A percentile compares a stretch with the other conserved stretches of the same genome.
Evolutionary conservation across 2,888 invertebrate species (phyloP).

Genomic region (Platycheirus albimanus): DNA sequence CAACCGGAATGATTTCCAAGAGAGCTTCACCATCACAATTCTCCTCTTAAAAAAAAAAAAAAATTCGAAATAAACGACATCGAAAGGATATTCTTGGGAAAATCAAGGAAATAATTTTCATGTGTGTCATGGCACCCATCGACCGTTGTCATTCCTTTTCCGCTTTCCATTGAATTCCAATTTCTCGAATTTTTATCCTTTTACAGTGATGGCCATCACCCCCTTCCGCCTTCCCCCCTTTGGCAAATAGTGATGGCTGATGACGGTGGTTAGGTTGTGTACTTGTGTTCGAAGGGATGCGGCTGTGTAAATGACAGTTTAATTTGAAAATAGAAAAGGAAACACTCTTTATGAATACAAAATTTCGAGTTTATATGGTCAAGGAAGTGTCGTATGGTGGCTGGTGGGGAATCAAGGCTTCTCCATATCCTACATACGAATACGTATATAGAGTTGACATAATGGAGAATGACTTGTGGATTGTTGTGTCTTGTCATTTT

Average conservation of each 20-base stretch:
- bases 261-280: constrained; percentile 5
- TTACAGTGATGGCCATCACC: constrained; percentile 18
- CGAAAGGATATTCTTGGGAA: constrained; percentile 20
- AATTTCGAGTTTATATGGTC: constrained; percentile 33
- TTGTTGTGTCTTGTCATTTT: constrained; percentile 22
- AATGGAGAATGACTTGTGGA: constrained; percentile 25
- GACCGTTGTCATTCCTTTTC: constrained; percentile 52
- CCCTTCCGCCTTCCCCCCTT: too few species aligned
- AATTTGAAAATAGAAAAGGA: constrained; percentile 49
- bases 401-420: constrained; percentile 19
- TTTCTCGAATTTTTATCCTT: constrained; percentile 32
- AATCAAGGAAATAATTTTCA: constrained; percentile 31
- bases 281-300: constrained; percentile 19
- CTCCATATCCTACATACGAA: too few species aligned
- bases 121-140: constrained; percentile 28
- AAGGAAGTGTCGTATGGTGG: constrained; percentile 39
- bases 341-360: constrained; percentile 31
- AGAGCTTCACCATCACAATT: constrained; percentile 1
- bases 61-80: constrained; percentile 18
- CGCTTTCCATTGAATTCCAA: constrained; percentile 46
- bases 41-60: not conserved
- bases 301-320: constrained; percentile 63
- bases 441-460: constrained; percentile 11
- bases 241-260: constrained; percentile 11
- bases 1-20: constrained; percentile 11